Base-by-base conservation (phyloP, 2,888 invertebrate genomes). In the Ditula angustiorana region DNA sequence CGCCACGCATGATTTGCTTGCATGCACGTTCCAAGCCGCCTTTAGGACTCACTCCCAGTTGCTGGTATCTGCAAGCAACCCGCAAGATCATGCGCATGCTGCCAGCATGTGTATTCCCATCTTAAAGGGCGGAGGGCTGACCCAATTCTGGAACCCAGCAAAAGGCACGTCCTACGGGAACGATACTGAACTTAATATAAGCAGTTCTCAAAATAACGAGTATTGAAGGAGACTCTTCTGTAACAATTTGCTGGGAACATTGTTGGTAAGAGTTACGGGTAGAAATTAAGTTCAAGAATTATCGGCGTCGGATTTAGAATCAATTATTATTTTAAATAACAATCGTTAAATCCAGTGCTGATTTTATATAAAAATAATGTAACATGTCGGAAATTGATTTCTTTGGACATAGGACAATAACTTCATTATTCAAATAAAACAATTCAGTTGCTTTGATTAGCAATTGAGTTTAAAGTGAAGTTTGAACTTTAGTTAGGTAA, bases 131-230 rank as follows among this genome's bases (percentile, higher is more conserved):
- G 77, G 73, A 80, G 81, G 74, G 78, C 77, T 80, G 86, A 87
- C 88, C 87, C 82, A 86, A 83, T 88, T 87, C 83, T 77, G 69
- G 75, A 83, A 82, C 79, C 79, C 75, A 75, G 79, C 78, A 71
- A 72, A 73, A 83, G 80, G 85, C 88, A 89, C 88, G 88, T 88
- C 86, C 82, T 84, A 50, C 23, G 47, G 50, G 44, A 67, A 55
- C 57, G 57, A 50, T 63, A 63, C 50, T 44, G 50, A 35, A 53
- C 63, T 52, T 46, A 64, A 52, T 46, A 64, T 59, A 64, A 63
- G 52, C 52, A 35, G 46, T 46, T 57, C 46, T 52, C 53, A 44
- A 59, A 47, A 63, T 58, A 59, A 59, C 33, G 58, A 58, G 52
- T 63, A 62, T 53, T 58, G 57, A 59, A 63, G 57, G 33, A 44